Evolutionary conservation across 2,113 vertebrate genomes (phyloP).

Genomic region (Forbesichthys agassizii): DNA sequence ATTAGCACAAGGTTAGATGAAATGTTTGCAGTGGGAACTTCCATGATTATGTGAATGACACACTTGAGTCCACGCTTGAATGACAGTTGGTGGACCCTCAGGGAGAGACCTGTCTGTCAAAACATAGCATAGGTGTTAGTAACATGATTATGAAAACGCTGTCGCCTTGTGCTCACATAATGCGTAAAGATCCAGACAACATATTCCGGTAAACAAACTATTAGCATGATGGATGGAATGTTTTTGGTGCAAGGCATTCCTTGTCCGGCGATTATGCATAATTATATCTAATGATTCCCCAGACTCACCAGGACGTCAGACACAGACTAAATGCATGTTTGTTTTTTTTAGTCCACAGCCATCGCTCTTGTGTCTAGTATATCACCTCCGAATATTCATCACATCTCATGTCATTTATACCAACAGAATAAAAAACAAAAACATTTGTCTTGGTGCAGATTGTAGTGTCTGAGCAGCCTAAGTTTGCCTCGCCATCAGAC

Average conservation of each 20-base stretch:
- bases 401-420: constrained; percentile 54
- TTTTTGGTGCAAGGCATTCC: constrained; percentile 49
- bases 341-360: constrained; percentile 59
- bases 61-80: constrained; percentile 78
- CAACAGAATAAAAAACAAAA: constrained; percentile 32
- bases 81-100: constrained; percentile 72
- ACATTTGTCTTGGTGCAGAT: constrained; percentile 43
- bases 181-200: constrained; percentile 71
- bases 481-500: constrained; percentile 52
- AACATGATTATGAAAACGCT: constrained; percentile 76
- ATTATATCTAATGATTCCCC: constrained; percentile 63
- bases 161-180: constrained; percentile 72
- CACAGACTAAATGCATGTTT: constrained; percentile 51
- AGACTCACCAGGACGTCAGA: constrained; percentile 41
- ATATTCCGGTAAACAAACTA: constrained; percentile 54
- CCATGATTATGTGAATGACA: constrained; percentile 74
- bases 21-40: constrained; percentile 79
- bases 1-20: constrained; percentile 79
- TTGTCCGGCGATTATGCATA: constrained; percentile 57
- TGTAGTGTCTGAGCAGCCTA: constrained; percentile 16
- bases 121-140: constrained; percentile 70
- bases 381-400: constrained; percentile 68
- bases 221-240: constrained; percentile 55
- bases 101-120: constrained; percentile 78
- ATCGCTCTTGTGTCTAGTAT: constrained; percentile 47